Conservation (phyloP, 1,140 invertebrate genomes). For the Scaptomyza montana region DNA sequence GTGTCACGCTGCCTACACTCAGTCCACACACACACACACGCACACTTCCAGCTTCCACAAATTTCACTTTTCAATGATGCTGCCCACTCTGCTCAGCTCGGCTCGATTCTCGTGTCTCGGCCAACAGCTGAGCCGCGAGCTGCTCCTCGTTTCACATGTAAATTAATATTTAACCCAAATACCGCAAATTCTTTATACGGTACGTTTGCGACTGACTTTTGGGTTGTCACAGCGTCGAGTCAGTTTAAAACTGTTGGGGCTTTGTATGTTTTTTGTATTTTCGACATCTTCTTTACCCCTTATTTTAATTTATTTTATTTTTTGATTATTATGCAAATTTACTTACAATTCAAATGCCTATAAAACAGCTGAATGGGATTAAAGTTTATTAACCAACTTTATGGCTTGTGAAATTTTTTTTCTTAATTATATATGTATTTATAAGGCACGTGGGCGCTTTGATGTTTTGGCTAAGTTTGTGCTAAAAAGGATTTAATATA, state of each 20-base stretch:
- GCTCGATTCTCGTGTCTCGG: neutral
- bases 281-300: constrained; percentile 8
- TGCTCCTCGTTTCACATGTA: constrained; percentile 71
- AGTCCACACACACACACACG: constrained; percentile 17
- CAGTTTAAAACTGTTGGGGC: constrained; percentile 35
- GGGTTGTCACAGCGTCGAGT: constrained; percentile 43
- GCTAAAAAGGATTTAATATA: constrained; percentile 35
- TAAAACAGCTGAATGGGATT: constrained; percentile 65
- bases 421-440: constrained; percentile 31
- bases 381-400: constrained; percentile 68
- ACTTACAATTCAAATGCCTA: constrained; percentile 70
- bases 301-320: constrained; percentile 11
- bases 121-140: constrained; percentile 38
- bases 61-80: constrained; percentile 82
- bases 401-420: constrained; percentile 74
- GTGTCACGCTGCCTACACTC: constrained; percentile 80
- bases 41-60: constrained; percentile 53
- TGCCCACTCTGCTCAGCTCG: constrained; percentile 10
- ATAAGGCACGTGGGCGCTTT: constrained; percentile 27
- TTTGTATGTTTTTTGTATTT: constrained; percentile 30
- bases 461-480: constrained; percentile 37
- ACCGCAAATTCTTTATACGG: constrained; percentile 78
- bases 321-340: constrained; percentile 78
- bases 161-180: constrained; percentile 83
- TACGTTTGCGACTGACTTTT: constrained; percentile 25